Evolutionary conservation across 2,888 invertebrate genomes (phyloP).

Genomic region (Piscicola geometra): DNA sequence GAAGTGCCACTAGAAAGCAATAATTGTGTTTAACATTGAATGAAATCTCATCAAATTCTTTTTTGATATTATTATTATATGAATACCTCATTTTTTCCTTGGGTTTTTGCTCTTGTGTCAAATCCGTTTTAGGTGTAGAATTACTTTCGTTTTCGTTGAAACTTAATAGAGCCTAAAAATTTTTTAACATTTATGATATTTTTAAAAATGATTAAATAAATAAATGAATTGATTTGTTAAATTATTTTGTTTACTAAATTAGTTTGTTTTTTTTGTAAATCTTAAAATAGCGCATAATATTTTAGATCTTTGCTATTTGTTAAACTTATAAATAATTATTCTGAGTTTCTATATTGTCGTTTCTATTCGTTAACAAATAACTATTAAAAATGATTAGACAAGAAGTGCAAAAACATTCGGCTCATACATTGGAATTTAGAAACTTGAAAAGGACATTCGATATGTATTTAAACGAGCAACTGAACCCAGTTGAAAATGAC

Average conservation of each 20-base stretch:
- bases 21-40: no score
- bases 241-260: no score
- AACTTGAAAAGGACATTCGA: conserved; percentile 95
- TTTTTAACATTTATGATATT: not conserved
- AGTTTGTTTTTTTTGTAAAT: no score
- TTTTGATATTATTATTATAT: no score
- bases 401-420: conserved; percentile 85
- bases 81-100: not conserved
- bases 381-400: conserved; percentile 8
- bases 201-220: no score
- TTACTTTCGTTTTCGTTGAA: not conserved
- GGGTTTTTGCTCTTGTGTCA: not conserved
- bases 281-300: no score
- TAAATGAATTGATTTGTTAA: no score
- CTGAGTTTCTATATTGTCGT: not conserved
- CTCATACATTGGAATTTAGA: conserved; percentile 91
- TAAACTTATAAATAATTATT: no score
- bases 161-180: not conserved
- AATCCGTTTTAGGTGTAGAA: not conserved
- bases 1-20: no score
- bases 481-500: conserved; percentile 74
- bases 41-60: no score
- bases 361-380: not conserved
- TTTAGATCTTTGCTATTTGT: not conserved
- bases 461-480: conserved; percentile 89